Conservation (phyloP, 2,888 invertebrate genomes). For the Platypus cylindrus region DNA sequence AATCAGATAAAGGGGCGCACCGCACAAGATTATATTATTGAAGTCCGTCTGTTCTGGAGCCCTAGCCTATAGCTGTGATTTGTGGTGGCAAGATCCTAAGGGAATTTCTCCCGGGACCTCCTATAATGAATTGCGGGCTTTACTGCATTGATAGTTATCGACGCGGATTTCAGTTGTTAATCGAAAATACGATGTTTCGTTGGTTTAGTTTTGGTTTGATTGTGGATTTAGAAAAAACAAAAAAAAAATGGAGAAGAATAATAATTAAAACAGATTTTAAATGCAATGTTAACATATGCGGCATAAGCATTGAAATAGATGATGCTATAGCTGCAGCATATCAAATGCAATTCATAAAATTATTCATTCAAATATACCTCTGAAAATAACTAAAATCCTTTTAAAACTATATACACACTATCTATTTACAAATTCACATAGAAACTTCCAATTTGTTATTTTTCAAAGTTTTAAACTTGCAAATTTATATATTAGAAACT, state of each 20-base stretch:
- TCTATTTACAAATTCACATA: slow-evolving; percentile 7
- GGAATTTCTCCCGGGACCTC: slow-evolving; percentile 9
- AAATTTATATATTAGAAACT: slow-evolving; percentile 4
- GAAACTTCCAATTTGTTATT: slow-evolving; percentile 7
- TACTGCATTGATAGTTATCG: slow-evolving; percentile 8
- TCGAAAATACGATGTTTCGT: too few species aligned
- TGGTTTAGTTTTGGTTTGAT: too few species aligned
- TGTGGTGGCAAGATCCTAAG: slow-evolving; percentile 9
- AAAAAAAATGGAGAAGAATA: too few species aligned
- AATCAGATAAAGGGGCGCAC: slow-evolving; percentile 13
- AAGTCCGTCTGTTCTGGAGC: slow-evolving; percentile 12
- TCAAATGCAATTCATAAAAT: too few species aligned
- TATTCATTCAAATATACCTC: too few species aligned
- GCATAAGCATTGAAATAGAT: too few species aligned
- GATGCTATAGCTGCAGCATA: too few species aligned
- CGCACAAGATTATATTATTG: slow-evolving; percentile 12
- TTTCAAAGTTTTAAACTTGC: slow-evolving; percentile 9
- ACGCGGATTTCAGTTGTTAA: slow-evolving; percentile 5
- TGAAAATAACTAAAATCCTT: too few species aligned
- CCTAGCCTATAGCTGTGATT: slow-evolving; percentile 11
- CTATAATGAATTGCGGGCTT: slow-evolving; percentile 13
- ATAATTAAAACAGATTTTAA: too few species aligned
- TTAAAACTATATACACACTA: too few species aligned
- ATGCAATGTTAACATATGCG: too few species aligned
- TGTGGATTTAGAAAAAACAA: too few species aligned